Evolutionary conservation across 2,113 vertebrate genomes (phyloP).

Genomic region (Pipra filicauda): DNA sequence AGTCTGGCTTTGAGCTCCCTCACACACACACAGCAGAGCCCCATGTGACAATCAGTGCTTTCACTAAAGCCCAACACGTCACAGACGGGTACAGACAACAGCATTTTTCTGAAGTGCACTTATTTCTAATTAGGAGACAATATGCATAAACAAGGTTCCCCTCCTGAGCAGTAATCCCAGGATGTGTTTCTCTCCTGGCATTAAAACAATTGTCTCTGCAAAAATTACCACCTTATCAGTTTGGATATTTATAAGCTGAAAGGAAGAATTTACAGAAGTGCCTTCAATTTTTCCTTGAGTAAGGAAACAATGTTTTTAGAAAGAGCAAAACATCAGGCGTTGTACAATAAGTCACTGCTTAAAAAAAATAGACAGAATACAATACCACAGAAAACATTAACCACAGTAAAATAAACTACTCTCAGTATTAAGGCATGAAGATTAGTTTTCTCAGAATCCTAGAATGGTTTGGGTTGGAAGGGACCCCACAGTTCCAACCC

Average conservation of each 20-base stretch:
- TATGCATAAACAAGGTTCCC: neutral
- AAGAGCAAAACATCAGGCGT: neutral
- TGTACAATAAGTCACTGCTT: neutral
- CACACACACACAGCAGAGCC: neutral
- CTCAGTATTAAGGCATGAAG: neutral
- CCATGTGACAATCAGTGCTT: accelerated
- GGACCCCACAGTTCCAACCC: neutral
- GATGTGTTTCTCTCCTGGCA: neutral
- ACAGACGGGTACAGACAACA: neutral
- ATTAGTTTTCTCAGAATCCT: neutral
- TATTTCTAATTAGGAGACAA: neutral
- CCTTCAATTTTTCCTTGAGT: neutral
- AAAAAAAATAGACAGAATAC: neutral
- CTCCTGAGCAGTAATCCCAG: neutral
- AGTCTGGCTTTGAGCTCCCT: neutral
- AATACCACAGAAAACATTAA: neutral
- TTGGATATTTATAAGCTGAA: neutral
- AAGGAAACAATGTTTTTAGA: neutral
- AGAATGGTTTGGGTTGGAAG: neutral
- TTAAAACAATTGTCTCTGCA: neutral
- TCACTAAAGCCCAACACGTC: neutral
- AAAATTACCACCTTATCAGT: neutral
- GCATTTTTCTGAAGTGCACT: neutral
- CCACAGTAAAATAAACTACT: neutral
- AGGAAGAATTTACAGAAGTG: neutral